Conservation (phyloP, 2,797 vertebrate species). For the Cryptoprocta ferox region DNA sequence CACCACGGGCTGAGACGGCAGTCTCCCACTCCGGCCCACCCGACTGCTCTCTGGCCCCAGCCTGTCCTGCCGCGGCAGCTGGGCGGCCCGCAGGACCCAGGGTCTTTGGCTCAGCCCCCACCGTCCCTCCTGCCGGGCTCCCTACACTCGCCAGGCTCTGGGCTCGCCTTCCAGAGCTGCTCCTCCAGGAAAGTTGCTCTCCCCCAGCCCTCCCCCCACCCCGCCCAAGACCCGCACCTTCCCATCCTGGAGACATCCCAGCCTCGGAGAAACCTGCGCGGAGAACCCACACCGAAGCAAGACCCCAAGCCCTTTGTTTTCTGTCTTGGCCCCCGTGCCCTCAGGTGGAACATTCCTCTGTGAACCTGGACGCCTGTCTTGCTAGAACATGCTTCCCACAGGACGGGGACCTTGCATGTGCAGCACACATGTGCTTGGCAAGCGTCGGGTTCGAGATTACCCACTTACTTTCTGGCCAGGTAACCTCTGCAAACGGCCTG, state of each 20-base stretch:
- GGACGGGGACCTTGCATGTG: not conserved
- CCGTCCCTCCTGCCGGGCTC: not conserved
- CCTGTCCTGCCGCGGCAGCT: not conserved
- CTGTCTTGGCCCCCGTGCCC: not conserved
- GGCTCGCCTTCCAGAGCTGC: too few relatives aligned
- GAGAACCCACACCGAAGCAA: not conserved
- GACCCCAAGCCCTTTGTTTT: not conserved
- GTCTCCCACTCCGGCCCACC: too few relatives aligned
- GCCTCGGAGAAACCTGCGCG: not conserved
- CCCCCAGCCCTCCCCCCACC: too few relatives aligned
- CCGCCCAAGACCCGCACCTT: not conserved
- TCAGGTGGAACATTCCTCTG: not conserved
- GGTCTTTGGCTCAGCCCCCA: not conserved
- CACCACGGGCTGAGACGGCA: not conserved
- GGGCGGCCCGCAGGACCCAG: not conserved
- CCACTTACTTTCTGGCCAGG: constrained; percentile 95
- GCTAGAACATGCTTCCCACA: not conserved
- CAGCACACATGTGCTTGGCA: not conserved
- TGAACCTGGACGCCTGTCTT: not conserved
- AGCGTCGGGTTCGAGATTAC: accelerated
- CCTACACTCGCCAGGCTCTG: too few relatives aligned
- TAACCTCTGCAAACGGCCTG: constrained; percentile 97
- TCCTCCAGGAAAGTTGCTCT: not conserved
- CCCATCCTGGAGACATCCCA: not conserved
- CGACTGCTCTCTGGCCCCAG: not conserved